Evolutionary conservation across 2,113 vertebrate genomes (phyloP).

Genomic region (Alethe castanea): DNA sequence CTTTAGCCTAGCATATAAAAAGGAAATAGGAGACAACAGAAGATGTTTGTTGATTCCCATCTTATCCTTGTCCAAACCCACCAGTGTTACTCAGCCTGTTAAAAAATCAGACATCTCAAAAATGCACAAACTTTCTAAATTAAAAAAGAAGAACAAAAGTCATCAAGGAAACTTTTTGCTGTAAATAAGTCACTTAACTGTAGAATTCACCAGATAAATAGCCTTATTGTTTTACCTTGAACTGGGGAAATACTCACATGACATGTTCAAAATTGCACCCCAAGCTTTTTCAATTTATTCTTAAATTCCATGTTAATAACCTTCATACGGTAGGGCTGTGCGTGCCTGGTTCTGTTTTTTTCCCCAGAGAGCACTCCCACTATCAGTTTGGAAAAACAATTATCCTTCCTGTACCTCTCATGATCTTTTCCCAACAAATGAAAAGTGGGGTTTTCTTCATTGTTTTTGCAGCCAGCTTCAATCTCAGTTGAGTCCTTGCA

Average conservation of each 20-base stretch:
- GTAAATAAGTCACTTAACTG: background rate
- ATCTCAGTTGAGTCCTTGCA: background rate
- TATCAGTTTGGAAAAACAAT: slow-evolving; percentile 29
- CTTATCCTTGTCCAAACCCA: background rate
- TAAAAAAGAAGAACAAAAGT: background rate
- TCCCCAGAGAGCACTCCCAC: background rate
- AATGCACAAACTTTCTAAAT: background rate
- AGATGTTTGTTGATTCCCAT: background rate
- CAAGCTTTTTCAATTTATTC: background rate
- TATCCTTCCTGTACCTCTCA: background rate
- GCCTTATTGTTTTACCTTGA: background rate
- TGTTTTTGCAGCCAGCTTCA: background rate
- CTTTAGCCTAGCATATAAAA: background rate
- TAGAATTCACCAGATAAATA: background rate
- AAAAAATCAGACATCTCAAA: background rate
- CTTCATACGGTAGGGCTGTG: accelerated
- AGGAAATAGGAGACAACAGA: background rate
- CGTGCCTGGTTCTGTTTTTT: background rate
- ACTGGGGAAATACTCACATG: background rate
- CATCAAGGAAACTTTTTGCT: background rate
- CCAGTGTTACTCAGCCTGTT: background rate
- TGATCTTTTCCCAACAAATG: background rate
- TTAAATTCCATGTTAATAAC: background rate
- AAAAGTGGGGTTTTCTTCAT: background rate
- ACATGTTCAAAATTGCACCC: background rate